Conservation (phyloP, 1,140 invertebrate species). For the Tetramorium alpestre region DNA sequence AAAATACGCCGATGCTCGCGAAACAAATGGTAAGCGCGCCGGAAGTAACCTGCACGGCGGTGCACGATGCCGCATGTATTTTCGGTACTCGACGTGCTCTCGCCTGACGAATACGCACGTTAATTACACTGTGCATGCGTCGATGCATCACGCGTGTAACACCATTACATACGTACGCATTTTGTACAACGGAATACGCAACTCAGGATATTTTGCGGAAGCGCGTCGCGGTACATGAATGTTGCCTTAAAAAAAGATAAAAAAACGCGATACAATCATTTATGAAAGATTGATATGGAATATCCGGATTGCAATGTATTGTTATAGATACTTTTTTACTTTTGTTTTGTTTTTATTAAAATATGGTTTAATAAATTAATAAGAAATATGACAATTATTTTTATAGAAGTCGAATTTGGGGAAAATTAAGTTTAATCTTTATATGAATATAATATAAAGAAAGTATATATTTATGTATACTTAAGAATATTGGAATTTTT, state of each 20-base stretch:
- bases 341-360: not conserved
- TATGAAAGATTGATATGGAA: not conserved
- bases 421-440: not conserved
- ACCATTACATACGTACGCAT: not conserved
- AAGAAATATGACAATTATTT: not conserved
- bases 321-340: not conserved
- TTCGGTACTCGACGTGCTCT: slow-evolving; percentile 35
- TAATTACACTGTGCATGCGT: slow-evolving; percentile 23
- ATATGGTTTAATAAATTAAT: not conserved
- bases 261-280: not conserved
- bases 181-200: not conserved
- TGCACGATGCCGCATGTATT: slow-evolving; percentile 63
- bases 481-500: too few relatives aligned
- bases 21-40: slow-evolving; percentile 44
- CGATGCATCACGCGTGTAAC: slow-evolving; percentile 28
- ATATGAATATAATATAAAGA: not conserved
- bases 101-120: slow-evolving; percentile 19
- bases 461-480: too few relatives aligned
- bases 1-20: slow-evolving; percentile 32
- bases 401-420: not conserved
- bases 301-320: not conserved
- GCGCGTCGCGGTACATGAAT: not conserved
- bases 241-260: not conserved
- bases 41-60: slow-evolving; percentile 36
- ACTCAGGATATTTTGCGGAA: slow-evolving; percentile 15